phyloP scores from a whole-genome alignment of 2,113 vertebrate genomes.

The Sinocyclocheilus anshuiensis region DNA sequence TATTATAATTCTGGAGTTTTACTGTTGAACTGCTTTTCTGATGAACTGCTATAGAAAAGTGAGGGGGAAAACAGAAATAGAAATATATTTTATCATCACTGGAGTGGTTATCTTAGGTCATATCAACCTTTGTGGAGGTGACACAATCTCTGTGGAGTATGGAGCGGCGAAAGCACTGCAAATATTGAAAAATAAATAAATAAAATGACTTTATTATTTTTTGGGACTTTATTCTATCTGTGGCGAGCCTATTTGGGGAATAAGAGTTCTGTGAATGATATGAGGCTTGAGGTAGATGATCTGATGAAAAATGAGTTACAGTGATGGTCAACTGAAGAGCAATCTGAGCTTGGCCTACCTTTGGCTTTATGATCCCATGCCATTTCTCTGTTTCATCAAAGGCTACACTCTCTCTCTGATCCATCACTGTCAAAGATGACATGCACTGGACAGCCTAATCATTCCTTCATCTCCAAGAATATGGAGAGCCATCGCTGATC shows the following conservation, averaged over 20 bases:
- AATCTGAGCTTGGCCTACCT: conserved; percentile 28
- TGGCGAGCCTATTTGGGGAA: conserved; percentile 50
- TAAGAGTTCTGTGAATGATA: conserved; percentile 11
- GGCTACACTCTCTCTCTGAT: background rate
- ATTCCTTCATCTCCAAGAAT: conserved; percentile 50
- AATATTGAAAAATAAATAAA: conserved; percentile 39
- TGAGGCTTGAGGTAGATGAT: conserved; percentile 43
- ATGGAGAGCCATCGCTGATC: conserved; percentile 28
- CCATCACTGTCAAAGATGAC: conserved; percentile 40
- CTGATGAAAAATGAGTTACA: conserved; percentile 49
- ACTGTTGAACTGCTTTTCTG: background rate
- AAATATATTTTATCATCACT: background rate
- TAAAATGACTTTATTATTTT: conserved; percentile 43
- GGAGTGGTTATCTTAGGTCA: conserved; percentile 9
- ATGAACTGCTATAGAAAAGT: background rate
- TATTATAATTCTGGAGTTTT: background rate
- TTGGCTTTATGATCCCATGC: conserved; percentile 29
- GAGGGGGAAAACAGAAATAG: background rate
- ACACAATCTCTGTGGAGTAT: conserved; percentile 39
- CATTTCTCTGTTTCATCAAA: conserved; percentile 41
- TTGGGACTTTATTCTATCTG: conserved; percentile 42
- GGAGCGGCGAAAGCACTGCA: background rate
- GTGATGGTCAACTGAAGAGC: conserved; percentile 36
- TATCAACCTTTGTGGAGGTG: conserved; percentile 8
- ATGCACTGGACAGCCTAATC: conserved; percentile 46